Evolutionary conservation across 2,113 vertebrate species (phyloP), one percentile per base, ranked within the genome.

Genomic region (Cercocebus atys): DNA sequence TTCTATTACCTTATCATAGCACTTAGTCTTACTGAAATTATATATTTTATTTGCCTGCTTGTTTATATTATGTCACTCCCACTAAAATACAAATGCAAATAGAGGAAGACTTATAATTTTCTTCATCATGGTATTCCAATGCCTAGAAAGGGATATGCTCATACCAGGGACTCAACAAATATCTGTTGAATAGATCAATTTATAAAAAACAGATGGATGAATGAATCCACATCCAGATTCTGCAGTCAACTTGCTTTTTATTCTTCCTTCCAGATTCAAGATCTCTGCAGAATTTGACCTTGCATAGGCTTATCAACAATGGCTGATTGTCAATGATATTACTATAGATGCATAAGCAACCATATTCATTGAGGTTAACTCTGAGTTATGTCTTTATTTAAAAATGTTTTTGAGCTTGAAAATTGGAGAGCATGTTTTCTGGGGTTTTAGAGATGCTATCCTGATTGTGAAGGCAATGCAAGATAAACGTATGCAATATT

Each of bases 321-420:
- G 32, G 14, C 16, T 76, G 13, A 61, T 70, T 76, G 25, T 38
- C 32, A 27, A 22, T 43, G 30, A 50, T 43, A 23, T 87, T 76
- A 72, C 18, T 90, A 16, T 57, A 78, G 76, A n/a, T 45, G 9
- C 11, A 6, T 81, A 66, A 88, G 45, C 3, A 76, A 18, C 90
- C 47, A 79, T 52, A 92, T 47, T 76, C 32, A 73, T 35, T 73
- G 45, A 90, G 12, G 8, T n/a, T 59, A 79, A 73, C 6, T 92
- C 32, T 90, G 8, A 91, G 30, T 38, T 70, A 0, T 55, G 12
- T 68, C 38, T 88, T 92, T 83, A 68, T 52, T 75, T 90, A 35
- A 86, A 97, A 84, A 73, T 78, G 2, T 50, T 92, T 93, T 90
- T 66, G 85, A 84, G 22, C 25, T 91, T 89, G 43, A 85, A 84